phyloP scores from a whole-genome alignment of 2,113 vertebrate species.

The Aleadryas rufinucha region DNA sequence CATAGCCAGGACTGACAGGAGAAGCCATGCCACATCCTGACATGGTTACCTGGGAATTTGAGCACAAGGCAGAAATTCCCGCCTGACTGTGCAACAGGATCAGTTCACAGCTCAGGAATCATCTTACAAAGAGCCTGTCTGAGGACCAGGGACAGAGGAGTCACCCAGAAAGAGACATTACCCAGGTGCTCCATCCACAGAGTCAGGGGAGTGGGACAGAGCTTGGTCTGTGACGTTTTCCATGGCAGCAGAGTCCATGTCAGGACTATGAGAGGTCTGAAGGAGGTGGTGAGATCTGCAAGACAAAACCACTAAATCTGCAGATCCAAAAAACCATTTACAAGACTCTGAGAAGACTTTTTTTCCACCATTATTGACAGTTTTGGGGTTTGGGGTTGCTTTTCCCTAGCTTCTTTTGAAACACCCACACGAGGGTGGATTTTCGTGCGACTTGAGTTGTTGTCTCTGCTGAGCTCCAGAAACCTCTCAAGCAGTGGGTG shows the following conservation, averaged over 20 bases:
- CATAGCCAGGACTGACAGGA: accelerated
- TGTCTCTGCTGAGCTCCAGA: neutral
- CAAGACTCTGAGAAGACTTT: neutral
- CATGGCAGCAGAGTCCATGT: accelerated
- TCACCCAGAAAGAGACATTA: neutral
- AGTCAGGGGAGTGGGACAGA: neutral
- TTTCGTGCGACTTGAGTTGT: neutral
- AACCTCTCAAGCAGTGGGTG: neutral
- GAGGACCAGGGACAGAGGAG: neutral
- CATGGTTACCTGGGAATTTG: neutral
- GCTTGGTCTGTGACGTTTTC: neutral
- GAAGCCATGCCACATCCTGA: neutral
- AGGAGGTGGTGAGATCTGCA: neutral
- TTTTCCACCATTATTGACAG: neutral
- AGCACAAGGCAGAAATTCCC: accelerated
- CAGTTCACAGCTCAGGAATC: neutral
- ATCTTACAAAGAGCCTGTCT: neutral
- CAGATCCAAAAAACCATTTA: neutral
- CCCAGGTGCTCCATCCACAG: neutral
- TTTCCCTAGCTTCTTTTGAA: neutral
- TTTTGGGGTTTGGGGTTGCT: neutral
- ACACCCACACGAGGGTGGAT: neutral
- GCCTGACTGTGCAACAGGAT: accelerated
- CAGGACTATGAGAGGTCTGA: neutral
- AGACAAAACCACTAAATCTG: neutral